Evolutionary conservation across 2,113 vertebrate genomes (phyloP).

Genomic region (Xyrauchen texanus): DNA sequence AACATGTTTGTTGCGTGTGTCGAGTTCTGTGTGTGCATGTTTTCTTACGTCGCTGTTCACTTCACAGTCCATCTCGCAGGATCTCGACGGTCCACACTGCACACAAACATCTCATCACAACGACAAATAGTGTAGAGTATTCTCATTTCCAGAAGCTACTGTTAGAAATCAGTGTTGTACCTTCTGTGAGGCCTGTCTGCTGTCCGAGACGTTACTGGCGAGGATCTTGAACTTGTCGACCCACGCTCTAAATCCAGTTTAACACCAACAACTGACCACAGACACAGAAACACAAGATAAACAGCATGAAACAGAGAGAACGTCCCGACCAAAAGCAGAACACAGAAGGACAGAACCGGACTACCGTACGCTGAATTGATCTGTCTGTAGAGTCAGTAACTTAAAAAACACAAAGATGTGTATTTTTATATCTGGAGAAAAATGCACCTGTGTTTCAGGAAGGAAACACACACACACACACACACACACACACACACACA

Average conservation of each 20-base stretch:
- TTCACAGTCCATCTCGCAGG: constrained; percentile 99
- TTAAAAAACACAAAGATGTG: too few relatives aligned
- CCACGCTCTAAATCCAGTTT: constrained; percentile 98
- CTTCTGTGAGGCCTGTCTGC: constrained; percentile 85
- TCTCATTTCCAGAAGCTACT: too few relatives aligned
- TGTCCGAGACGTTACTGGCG: constrained; percentile 93
- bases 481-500: constrained; percentile 71
- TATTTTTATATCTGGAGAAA: too few relatives aligned
- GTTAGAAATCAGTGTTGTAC: constrained; percentile 64
- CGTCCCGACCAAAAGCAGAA: neutral
- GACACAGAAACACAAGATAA: too few relatives aligned
- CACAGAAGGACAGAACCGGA: neutral
- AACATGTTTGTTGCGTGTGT: neutral
- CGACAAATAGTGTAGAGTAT: too few relatives aligned
- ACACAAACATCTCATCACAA: constrained; percentile 2
- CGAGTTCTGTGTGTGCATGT: neutral
- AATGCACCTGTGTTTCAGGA: too few relatives aligned
- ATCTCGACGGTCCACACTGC: constrained; percentile 90
- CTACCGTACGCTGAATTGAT: too few relatives aligned
- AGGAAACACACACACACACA: constrained; percentile 64
- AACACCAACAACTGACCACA: constrained; percentile 88
- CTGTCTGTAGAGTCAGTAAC: too few relatives aligned
- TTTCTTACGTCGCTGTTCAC: constrained; percentile 90
- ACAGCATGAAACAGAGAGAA: too few relatives aligned
- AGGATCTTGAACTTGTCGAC: constrained; percentile 98